These are phyloP conservation scores for Crypturellus tataupa DNA, from an alignment of 2,797 vertebrate genomes.

Conservation along the genomic window DNA sequence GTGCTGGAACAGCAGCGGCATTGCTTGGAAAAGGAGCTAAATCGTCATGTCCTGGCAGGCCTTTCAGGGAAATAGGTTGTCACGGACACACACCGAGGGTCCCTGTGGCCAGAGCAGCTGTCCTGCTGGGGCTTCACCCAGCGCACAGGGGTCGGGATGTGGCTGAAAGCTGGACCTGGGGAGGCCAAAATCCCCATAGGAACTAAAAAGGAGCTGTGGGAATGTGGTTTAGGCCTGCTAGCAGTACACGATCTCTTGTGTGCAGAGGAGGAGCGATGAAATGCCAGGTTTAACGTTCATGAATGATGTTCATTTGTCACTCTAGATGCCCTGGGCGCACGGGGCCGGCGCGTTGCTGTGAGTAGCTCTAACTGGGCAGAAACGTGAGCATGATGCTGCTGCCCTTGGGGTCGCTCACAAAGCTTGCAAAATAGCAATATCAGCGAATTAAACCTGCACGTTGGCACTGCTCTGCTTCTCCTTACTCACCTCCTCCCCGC, in stretches of 20 bases:
- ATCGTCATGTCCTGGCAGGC: not conserved
- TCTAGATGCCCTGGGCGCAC: no score
- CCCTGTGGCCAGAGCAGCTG: not conserved
- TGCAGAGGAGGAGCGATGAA: no score
- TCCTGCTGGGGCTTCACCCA: not conserved
- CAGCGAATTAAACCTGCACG: not conserved
- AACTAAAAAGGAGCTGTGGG: not conserved
- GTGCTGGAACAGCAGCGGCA: not conserved
- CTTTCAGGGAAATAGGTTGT: not conserved
- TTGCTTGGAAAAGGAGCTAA: not conserved
- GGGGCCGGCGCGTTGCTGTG: no score
- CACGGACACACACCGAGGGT: not conserved
- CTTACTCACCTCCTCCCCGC: not conserved
- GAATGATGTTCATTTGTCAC: no score
- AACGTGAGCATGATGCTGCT: fast-evolving
- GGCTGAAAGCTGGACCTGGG: not conserved
- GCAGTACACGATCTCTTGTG: no score
- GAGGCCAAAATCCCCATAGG: not conserved
- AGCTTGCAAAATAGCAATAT: not conserved
- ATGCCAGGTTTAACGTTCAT: no score
- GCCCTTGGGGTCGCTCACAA: not conserved
- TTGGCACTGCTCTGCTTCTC: not conserved
- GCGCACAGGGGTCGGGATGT: not conserved
- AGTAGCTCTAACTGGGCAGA: fast-evolving
- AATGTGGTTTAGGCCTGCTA: no score